Percentiles rank a stretch among this genome's conserved stretches.
phyloP scores from a whole-genome alignment of 2,113 vertebrate species.

The Poicephalus gulielmi region DNA sequence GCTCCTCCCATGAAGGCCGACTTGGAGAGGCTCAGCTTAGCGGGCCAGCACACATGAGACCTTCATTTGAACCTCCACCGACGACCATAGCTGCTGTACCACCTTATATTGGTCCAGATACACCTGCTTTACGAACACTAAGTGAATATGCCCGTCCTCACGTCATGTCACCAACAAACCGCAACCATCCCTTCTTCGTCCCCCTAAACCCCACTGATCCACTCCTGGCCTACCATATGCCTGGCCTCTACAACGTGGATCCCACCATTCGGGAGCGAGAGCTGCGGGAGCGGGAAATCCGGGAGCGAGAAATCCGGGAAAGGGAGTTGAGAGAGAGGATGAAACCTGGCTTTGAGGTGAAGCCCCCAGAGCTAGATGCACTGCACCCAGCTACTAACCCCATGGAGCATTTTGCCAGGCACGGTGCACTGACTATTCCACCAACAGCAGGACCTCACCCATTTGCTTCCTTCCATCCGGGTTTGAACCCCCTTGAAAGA shows the following conservation, averaged over 20 bases:
- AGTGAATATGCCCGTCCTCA: constrained; percentile 98
- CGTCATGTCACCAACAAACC: constrained; percentile 97
- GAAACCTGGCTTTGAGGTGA: constrained; percentile 98
- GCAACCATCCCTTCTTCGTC: constrained; percentile 97
- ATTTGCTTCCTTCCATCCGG: constrained; percentile 94
- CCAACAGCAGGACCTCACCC: constrained; percentile 91
- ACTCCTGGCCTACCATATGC: constrained; percentile 96
- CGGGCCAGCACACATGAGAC: constrained; percentile 87
- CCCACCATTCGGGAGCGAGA: constrained; percentile 92
- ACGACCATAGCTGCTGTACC: constrained; percentile 96
- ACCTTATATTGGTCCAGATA: constrained; percentile 96
- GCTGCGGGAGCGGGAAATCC: constrained; percentile 89
- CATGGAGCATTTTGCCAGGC: constrained; percentile 98
- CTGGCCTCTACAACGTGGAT: constrained; percentile 92
- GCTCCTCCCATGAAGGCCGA: constrained; percentile 89
- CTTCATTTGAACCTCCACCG: constrained; percentile 87
- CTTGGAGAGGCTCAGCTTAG: constrained; percentile 87
- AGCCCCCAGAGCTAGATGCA: constrained; percentile 93
- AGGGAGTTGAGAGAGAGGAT: constrained; percentile 93
- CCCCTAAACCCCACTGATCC: constrained; percentile 93
- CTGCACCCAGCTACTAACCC: constrained; percentile 95
- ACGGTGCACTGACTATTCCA: constrained; percentile 91
- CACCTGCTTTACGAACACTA: constrained; percentile 93
- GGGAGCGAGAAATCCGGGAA: constrained; percentile 91
- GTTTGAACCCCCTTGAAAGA: constrained; percentile 92